Percentiles rank a stretch among this genome's conserved stretches.
Evolutionary conservation across 1,140 invertebrate species (phyloP).

Genomic region (Papilio aristodemus): DNA sequence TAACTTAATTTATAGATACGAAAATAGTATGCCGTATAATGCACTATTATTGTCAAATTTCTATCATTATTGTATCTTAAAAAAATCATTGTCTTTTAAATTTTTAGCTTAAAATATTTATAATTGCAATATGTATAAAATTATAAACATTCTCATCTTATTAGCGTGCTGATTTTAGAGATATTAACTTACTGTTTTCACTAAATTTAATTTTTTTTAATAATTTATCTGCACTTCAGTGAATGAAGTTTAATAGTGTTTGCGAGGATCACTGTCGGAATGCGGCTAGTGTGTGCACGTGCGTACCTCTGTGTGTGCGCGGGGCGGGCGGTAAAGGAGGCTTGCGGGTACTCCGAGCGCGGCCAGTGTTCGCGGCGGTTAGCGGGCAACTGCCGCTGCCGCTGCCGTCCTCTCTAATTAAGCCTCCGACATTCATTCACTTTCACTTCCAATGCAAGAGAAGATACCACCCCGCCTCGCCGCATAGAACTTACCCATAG

Average conservation of each 20-base stretch:
- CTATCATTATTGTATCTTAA: too few relatives aligned
- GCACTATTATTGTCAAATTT: too few relatives aligned
- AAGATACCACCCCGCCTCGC: conserved; percentile 63
- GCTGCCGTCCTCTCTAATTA: conserved; percentile 77
- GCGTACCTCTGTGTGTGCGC: conserved; percentile 44
- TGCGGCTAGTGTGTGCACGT: conserved; percentile 42
- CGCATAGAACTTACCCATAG: conserved; percentile 45
- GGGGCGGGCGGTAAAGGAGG: conserved; percentile 37
- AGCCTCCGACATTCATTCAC: conserved; percentile 78
- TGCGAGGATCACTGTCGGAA: conserved; percentile 28
- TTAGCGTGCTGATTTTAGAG: too few relatives aligned
- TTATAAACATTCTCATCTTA: too few relatives aligned
- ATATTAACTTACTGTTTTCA: not conserved
- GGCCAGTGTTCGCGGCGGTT: conserved; percentile 61
- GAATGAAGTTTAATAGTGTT: not conserved
- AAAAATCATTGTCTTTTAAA: too few relatives aligned
- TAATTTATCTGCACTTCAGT: conserved; percentile 9
- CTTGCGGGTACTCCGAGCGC: conserved; percentile 49
- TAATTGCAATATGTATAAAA: too few relatives aligned
- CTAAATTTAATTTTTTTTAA: not conserved
- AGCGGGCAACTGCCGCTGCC: conserved; percentile 71
- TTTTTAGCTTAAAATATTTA: too few relatives aligned
- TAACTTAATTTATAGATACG: too few relatives aligned
- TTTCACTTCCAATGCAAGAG: conserved; percentile 78
- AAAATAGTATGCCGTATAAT: too few relatives aligned